Percentiles rank a stretch among this genome's conserved stretches.
These are phyloP conservation scores for Colossoma macropomum DNA, from an alignment of 2,113 vertebrate species.

Conservation along the genomic window DNA sequence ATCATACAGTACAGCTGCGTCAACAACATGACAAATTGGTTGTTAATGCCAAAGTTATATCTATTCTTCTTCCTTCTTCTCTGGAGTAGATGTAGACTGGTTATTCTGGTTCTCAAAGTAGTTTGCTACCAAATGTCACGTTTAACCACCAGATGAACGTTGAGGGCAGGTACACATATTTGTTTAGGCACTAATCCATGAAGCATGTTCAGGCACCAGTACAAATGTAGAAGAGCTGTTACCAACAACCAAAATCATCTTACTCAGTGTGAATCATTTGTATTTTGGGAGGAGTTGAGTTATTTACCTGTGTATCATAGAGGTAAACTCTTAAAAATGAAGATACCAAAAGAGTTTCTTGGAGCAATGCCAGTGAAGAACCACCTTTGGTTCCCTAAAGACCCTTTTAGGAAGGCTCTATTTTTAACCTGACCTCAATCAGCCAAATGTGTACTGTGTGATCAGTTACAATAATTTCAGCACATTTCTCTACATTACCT, in stretches of 20 bases:
- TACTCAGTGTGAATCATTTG: neutral
- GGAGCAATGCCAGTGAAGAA: too few species aligned
- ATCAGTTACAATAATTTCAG: neutral
- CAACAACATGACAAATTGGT: neutral
- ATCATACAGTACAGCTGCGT: neutral
- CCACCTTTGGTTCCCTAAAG: too few species aligned
- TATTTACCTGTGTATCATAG: neutral
- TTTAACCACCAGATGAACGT: neutral
- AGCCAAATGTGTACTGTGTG: too few species aligned
- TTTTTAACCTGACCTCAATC: neutral
- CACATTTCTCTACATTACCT: too few species aligned
- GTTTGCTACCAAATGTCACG: neutral
- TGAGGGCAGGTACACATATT: constrained; percentile 2
- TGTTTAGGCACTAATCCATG: neutral
- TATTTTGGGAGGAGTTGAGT: neutral
- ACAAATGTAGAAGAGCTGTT: neutral
- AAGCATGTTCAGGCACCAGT: neutral
- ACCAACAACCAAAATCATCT: neutral
- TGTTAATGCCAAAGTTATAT: neutral
- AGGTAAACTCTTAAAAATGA: too few species aligned
- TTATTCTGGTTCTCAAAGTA: neutral
- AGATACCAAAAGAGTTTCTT: neutral
- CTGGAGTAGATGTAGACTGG: neutral
- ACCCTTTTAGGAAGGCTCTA: too few species aligned
- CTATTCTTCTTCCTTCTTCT: neutral